Percentiles rank a stretch among this genome's conserved stretches.
Evolutionary conservation across 2,113 vertebrate genomes (phyloP).

Genomic region (Tyto alba): DNA sequence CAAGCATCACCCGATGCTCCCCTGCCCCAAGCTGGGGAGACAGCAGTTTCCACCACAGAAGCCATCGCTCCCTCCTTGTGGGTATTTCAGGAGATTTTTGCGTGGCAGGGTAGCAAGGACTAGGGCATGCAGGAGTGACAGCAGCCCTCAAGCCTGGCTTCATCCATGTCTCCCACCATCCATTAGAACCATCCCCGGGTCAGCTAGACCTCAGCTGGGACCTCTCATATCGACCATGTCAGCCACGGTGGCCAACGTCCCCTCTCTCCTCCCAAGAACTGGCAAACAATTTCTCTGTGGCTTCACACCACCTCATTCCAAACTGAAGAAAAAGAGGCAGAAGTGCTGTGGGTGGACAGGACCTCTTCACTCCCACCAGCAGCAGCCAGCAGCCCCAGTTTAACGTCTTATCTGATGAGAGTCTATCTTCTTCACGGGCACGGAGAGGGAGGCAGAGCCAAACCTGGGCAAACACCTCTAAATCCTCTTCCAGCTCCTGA

Average conservation of each 20-base stretch:
- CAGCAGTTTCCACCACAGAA: not conserved
- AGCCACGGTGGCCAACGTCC: not conserved
- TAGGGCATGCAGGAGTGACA: not conserved
- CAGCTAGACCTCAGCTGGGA: not conserved
- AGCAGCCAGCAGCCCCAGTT: not conserved
- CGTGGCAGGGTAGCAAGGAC: not conserved
- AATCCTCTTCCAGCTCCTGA: not conserved
- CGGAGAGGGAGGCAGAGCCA: not conserved
- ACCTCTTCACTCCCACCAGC: not conserved
- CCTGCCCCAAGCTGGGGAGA: not conserved
- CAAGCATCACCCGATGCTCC: not conserved
- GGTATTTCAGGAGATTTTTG: not conserved
- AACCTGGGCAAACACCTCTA: not conserved
- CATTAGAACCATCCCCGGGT: not conserved
- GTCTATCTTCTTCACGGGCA: rapidly evolving
- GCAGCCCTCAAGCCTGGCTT: not conserved
- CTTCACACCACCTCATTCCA: not conserved
- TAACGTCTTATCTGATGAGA: not conserved
- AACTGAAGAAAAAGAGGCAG: not conserved
- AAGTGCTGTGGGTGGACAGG: not conserved
- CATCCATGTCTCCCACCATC: not conserved
- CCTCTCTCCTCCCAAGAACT: not conserved
- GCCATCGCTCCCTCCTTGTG: not conserved
- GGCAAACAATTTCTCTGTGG: rapidly evolving
- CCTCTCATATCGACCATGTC: not conserved